phyloP scores from a whole-genome alignment of 2,113 vertebrate genomes.

The Limanda limanda region DNA sequence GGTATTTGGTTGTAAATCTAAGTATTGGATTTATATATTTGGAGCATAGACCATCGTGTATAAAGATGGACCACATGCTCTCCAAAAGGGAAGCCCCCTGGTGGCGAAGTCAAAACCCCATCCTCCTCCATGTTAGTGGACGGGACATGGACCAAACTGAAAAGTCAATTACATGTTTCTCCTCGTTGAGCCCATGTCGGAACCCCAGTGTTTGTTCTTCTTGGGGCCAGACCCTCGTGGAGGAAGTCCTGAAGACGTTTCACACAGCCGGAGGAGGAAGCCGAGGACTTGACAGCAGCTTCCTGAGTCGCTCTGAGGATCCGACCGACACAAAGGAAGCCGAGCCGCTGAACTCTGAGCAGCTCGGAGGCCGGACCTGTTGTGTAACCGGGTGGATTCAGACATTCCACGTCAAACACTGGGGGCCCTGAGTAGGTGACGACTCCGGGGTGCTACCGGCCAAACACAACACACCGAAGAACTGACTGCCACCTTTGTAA shows the following conservation, averaged over 20 bases:
- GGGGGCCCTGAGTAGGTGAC: conserved; percentile 45
- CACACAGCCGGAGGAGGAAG: conserved; percentile 36
- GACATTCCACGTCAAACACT: conserved; percentile 32
- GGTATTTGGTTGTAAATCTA: no score
- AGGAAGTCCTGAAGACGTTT: conserved; percentile 57
- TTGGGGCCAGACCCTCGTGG: background rate
- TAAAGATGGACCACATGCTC: no score
- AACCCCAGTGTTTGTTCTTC: background rate
- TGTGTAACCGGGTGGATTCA: conserved; percentile 53
- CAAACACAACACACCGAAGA: conserved; percentile 44
- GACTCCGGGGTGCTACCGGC: conserved; percentile 13
- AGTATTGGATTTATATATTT: no score
- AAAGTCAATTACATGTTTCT: no score
- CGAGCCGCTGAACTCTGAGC: conserved; percentile 15
- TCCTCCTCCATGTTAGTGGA: no score
- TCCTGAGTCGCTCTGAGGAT: conserved; percentile 48
- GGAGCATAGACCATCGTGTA: no score
- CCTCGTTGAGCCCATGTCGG: background rate
- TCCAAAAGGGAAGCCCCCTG: no score
- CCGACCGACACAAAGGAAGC: conserved; percentile 36
- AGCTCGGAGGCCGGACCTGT: conserved; percentile 42
- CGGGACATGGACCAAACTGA: no score
- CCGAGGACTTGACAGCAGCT: conserved; percentile 47
- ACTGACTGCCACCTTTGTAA: conserved; percentile 21
- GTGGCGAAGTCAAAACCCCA: no score